Base-by-base conservation (phyloP, 2,888 invertebrate species). In the Dusona sp. region DNA sequence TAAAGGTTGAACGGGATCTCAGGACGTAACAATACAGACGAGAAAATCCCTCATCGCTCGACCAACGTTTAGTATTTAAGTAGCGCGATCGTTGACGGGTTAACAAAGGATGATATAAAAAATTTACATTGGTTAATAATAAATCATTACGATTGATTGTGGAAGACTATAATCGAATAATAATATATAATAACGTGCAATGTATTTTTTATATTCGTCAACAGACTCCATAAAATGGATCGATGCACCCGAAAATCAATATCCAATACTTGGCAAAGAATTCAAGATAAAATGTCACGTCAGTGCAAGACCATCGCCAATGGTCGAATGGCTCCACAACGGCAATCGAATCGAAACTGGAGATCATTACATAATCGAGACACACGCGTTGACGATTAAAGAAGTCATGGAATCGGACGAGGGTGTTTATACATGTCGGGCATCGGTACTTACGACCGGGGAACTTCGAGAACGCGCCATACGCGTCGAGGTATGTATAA, bases 261-360 rank as follows among this genome's bases (percentile, higher is more conserved):
- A 96, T 91, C 97, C 98, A 1, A 97, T 97, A 36, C 95, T 97
- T 80, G 97, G 97, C 42, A 95, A 96, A 88, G 96, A 97, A 91
- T 97, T 96, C 92, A 96, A 96, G 93, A 96, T 98, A 25, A 96
- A 96, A 94, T 98, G 98, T 92, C 96, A 97, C 93, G 98, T 98
- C 0, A 96, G 96, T 85, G 98, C 98, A 0, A 97, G 97, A 93
- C 98, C 98, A 16, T 95, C 97, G 48, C 98, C 98, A 0, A 96
- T 96, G n/a, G 96, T 98, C 16, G 97, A 97, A 93, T 98, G 98
- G 98, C 95, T 97, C 88, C 97, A 97, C 93, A 97, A 98, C 93
- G 97, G 97, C 51, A 96, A 96, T 90, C 95, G 95, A 86, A 96
- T 98, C 84, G 95, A 94, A 77, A 96, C 96, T 9, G 96, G 96